phyloP scores from a whole-genome alignment of 2,888 invertebrate genomes.

The Nezara viridula region DNA sequence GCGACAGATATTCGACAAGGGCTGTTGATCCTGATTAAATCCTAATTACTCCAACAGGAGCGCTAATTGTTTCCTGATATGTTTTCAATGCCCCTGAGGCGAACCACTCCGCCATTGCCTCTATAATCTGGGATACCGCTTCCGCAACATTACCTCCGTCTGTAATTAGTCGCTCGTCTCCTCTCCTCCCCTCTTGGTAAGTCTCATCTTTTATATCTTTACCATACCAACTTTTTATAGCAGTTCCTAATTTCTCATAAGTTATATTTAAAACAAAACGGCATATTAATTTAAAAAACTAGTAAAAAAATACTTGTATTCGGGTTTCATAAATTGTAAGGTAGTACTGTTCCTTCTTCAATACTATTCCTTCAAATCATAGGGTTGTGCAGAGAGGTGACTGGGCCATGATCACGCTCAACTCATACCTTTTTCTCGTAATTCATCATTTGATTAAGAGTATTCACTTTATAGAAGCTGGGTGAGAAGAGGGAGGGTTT shows the following conservation, averaged over 20 bases:
- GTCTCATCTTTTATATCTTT: neutral
- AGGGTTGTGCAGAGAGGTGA: no score
- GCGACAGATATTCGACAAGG: neutral
- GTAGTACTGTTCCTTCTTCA: no score
- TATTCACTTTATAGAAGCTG: no score
- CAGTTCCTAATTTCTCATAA: neutral
- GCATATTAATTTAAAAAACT: no score
- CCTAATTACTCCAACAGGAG: neutral
- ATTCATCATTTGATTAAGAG: no score
- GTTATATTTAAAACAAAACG: no score
- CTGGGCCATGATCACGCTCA: no score
- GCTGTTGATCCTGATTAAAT: conserved; percentile 48
- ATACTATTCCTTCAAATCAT: no score
- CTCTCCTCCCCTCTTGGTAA: neutral
- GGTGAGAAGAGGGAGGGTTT: no score
- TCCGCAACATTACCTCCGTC: conserved; percentile 36
- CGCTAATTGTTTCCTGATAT: conserved; percentile 57
- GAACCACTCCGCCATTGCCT: neutral
- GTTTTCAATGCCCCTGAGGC: conserved; percentile 53
- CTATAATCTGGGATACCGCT: conserved; percentile 32
- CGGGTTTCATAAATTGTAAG: no score
- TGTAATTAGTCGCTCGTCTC: conserved; percentile 25
- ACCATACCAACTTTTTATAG: neutral
- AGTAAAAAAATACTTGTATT: no score
- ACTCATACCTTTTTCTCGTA: no score